These are phyloP conservation scores for Apomyelois bistriatella DNA, from an alignment of 2,888 invertebrate species.

Conservation along the genomic window DNA sequence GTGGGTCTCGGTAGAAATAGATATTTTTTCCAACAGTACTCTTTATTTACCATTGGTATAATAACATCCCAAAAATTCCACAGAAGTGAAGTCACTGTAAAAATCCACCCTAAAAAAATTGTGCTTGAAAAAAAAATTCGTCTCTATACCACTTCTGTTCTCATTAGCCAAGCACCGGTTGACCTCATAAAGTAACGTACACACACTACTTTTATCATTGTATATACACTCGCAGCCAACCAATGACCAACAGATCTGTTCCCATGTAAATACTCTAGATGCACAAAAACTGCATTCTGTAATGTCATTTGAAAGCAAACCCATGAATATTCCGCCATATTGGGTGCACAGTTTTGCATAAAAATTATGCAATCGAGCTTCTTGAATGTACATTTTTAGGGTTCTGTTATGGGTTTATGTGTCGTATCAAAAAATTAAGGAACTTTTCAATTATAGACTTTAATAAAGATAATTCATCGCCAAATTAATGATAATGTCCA, in stretches of 20 bases:
- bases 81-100: too few relatives aligned
- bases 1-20: too few relatives aligned
- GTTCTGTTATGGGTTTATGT: too few relatives aligned
- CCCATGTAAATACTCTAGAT: constrained; percentile 2
- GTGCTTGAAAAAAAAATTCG: constrained; percentile 3
- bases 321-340: constrained; percentile 6
- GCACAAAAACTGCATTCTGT: background rate
- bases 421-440: too few relatives aligned
- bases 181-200: constrained; percentile 24
- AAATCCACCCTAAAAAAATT: too few relatives aligned
- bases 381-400: too few relatives aligned
- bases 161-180: constrained; percentile 25
- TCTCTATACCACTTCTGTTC: constrained; percentile 24
- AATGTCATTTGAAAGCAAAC: constrained; percentile 7
- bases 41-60: too few relatives aligned
- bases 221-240: background rate
- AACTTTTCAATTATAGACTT: too few relatives aligned
- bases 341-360: background rate
- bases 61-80: too few relatives aligned
- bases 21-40: too few relatives aligned
- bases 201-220: constrained; percentile 10
- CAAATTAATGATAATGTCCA: too few relatives aligned
- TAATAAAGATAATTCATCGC: too few relatives aligned
- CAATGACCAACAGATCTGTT: constrained; percentile 3
- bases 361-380: background rate